Conservation (phyloP, 2,113 vertebrate genomes). For the Podarcis muralis region DNA sequence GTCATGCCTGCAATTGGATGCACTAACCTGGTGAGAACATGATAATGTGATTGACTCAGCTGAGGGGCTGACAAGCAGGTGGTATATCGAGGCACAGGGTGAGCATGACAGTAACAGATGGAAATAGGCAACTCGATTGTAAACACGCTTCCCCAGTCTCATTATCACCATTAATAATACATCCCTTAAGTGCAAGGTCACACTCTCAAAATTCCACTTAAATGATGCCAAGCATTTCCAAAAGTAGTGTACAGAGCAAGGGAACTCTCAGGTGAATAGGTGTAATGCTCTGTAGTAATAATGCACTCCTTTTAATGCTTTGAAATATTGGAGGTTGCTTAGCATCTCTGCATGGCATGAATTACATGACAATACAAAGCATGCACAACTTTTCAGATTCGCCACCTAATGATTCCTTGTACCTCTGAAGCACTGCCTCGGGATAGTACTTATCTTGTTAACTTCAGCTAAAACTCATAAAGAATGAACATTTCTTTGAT, state of each 20-base stretch:
- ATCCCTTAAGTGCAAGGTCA: constrained; percentile 7
- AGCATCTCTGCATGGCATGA: neutral
- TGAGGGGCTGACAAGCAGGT: neutral
- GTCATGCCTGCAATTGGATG: neutral
- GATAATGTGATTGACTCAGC: constrained; percentile 6
- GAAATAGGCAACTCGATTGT: neutral
- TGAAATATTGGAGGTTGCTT: neutral
- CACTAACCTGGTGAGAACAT: constrained; percentile 13
- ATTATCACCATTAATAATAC: constrained; percentile 6
- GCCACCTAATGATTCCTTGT: neutral
- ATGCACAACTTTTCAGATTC: neutral
- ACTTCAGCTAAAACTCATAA: neutral
- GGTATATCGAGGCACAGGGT: neutral
- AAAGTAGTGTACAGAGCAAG: neutral
- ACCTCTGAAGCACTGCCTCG: neutral
- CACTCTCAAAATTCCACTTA: neutral
- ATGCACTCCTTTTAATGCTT: neutral
- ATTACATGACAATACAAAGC: neutral
- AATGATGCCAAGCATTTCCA: neutral
- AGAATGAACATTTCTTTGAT: neutral
- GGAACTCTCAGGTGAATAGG: neutral
- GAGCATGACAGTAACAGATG: neutral
- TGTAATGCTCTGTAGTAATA: neutral
- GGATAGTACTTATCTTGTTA: neutral
- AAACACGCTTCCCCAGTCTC: neutral